Conservation (phyloP, 1,140 invertebrate species). For the Acromyrmex echinatior region DNA sequence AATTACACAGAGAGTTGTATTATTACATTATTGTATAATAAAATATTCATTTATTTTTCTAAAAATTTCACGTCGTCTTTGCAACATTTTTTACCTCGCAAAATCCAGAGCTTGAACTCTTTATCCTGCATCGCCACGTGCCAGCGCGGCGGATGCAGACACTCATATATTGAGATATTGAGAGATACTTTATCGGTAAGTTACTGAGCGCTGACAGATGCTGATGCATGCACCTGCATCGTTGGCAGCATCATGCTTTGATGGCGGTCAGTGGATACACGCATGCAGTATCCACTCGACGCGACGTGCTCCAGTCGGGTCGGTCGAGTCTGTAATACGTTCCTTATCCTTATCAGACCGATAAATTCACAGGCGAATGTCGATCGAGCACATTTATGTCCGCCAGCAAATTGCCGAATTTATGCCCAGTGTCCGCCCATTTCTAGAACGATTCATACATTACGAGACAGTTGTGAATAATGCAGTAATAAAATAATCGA, state of each 20-base stretch:
- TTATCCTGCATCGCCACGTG: constrained; percentile 39
- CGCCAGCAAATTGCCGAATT: background rate
- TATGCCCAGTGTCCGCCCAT: background rate
- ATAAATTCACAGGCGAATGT: constrained; percentile 24
- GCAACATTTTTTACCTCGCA: background rate
- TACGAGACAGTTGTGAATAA: background rate
- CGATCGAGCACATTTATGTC: constrained; percentile 9
- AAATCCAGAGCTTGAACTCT: background rate
- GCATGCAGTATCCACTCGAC: constrained; percentile 2
- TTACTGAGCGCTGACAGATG: constrained; percentile 36
- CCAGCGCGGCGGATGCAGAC: background rate
- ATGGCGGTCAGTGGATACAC: constrained; percentile 41
- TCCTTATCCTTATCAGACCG: constrained; percentile 47
- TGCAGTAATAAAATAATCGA: background rate
- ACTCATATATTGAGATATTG: constrained; percentile 38
- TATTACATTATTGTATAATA: background rate
- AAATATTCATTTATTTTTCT: background rate
- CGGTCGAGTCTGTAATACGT: constrained; percentile 23
- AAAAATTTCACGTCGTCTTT: background rate
- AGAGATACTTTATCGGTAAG: constrained; percentile 46
- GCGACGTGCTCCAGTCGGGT: background rate
- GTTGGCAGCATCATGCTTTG: constrained; percentile 35
- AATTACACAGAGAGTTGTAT: background rate
- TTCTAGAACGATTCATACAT: background rate
- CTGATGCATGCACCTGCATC: constrained; percentile 56